These are phyloP conservation scores for Crambe crambe DNA, from an alignment of 37 sponge, comb jelly and placozoan species.

Conservation along the genomic window DNA sequence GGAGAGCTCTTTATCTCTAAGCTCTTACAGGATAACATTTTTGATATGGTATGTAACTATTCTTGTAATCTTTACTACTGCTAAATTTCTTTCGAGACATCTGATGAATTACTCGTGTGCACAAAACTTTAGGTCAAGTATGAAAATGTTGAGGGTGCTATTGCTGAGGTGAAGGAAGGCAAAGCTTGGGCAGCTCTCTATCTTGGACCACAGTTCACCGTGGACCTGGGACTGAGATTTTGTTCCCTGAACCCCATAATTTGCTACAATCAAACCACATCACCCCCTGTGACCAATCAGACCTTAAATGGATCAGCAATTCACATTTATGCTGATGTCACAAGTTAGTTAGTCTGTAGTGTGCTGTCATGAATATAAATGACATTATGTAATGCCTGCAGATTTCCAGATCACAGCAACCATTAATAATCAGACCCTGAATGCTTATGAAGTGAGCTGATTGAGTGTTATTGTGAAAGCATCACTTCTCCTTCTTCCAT, in stretches of 20 bases:
- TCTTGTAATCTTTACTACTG: neutral
- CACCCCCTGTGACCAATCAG: neutral
- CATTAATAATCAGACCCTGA: constrained; percentile 26
- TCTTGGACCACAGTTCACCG: constrained; percentile 56
- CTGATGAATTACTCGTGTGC: too few relatives aligned
- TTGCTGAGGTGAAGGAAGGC: constrained; percentile 53
- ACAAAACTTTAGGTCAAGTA: constrained; percentile 13
- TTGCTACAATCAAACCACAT: neutral
- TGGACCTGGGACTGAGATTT: constrained; percentile 15
- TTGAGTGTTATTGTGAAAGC: too few relatives aligned
- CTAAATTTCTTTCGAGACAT: neutral
- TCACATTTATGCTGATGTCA: constrained; percentile 51
- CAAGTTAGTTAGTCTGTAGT: too few relatives aligned
- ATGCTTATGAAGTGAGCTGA: constrained; percentile 51
- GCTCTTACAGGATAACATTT: neutral
- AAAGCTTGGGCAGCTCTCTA: constrained; percentile 66
- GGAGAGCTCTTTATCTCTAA: constrained; percentile 11
- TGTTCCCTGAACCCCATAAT: neutral
- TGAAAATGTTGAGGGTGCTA: constrained; percentile 31
- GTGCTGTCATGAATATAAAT: too few relatives aligned
- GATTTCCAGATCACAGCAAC: constrained; percentile 53
- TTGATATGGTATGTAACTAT: constrained; percentile 17
- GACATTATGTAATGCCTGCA: too few relatives aligned
- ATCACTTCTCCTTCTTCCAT: too few relatives aligned
- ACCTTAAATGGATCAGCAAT: constrained; percentile 53